phyloP scores from a whole-genome alignment of 2,888 invertebrate genomes.

The Drosophila multiciliata region DNA sequence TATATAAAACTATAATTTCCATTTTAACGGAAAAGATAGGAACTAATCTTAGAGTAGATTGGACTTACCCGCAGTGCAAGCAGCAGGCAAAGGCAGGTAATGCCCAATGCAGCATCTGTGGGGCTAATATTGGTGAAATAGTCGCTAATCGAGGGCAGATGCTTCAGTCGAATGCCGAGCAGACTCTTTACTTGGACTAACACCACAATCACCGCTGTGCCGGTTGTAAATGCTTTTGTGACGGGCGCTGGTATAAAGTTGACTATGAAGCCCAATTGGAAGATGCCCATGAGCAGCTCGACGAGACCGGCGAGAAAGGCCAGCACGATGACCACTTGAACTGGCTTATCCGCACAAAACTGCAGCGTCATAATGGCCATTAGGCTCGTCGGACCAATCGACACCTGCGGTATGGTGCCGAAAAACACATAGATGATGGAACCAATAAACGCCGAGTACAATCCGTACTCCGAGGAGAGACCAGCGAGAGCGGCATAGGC shows the following conservation, averaged over 20 bases:
- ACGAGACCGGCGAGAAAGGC: slow-evolving; percentile 92
- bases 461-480: slow-evolving; percentile 94
- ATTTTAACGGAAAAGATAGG: no score
- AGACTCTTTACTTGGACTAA: slow-evolving; percentile 91
- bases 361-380: slow-evolving; percentile 94
- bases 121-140: slow-evolving; percentile 86
- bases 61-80: slow-evolving; percentile 88
- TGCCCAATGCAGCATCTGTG: slow-evolving; percentile 89
- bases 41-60: not conserved
- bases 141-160: slow-evolving; percentile 83
- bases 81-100: slow-evolving; percentile 88
- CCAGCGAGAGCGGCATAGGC: slow-evolving; percentile 95
- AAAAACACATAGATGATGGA: slow-evolving; percentile 94
- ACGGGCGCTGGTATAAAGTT: slow-evolving; percentile 94
- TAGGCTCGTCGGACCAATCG: slow-evolving; percentile 96
- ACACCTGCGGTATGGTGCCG: slow-evolving; percentile 94
- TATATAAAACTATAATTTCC: no score
- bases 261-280: slow-evolving; percentile 93
- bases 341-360: slow-evolving; percentile 89
- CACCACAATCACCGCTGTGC: slow-evolving; percentile 92
- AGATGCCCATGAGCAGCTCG: slow-evolving; percentile 91
- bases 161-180: slow-evolving; percentile 88
- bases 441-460: slow-evolving; percentile 96
- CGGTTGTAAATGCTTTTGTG: slow-evolving; percentile 93
- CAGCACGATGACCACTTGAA: slow-evolving; percentile 90